Base-by-base conservation (phyloP, 2,113 vertebrate species). In the Cavia porcellus region DNA sequence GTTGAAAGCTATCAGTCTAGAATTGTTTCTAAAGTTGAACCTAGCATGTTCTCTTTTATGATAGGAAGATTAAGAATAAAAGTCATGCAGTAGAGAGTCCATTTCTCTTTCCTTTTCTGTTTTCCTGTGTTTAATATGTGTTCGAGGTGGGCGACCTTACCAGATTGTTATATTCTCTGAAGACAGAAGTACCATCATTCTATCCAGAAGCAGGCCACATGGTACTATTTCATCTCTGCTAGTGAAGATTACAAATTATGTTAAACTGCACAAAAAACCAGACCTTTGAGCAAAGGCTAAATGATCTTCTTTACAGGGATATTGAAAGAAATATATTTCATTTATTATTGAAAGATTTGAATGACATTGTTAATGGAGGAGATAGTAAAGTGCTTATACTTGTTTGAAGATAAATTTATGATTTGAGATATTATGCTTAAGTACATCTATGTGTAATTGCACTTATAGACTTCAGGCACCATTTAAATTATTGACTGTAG, bases 11-110 rank as follows among this genome's bases (percentile, higher is more conserved):
- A 4, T 75, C 75, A 82, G 45, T 62, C 20, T 91, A 85, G 61
- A 50, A 52, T 82, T 88, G 84, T 52, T 88, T 5, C 70, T 88
- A 52, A 96, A 85, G 28, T 92, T 87, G 57, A 81, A 96, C 75
- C 75, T 86, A 72, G 47, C 90, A 12, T 86, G 50, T 90, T 95
- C 50, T 80, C 47, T 96, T 93, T 96, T 52, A 90, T 96, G 62
- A 84, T 28, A 74, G n/a, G 45, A 89, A 94, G 25, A 15, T 68
- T 38, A 75, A 89, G 32, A 89, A 61, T 52, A 81, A 74, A 86
- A 74, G 35, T 92, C 79, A 77, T 74, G 7, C 30, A 70, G 17
- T 79, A 47, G 75, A 28, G 42, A 90, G 59, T 88, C 61, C 9
- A 52, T n/a, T 75, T 92, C 30, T 59, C 59, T 83, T 81, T 64